phyloP scores from a whole-genome alignment of 2,797 vertebrate species.

The Oreortyx pictus region DNA sequence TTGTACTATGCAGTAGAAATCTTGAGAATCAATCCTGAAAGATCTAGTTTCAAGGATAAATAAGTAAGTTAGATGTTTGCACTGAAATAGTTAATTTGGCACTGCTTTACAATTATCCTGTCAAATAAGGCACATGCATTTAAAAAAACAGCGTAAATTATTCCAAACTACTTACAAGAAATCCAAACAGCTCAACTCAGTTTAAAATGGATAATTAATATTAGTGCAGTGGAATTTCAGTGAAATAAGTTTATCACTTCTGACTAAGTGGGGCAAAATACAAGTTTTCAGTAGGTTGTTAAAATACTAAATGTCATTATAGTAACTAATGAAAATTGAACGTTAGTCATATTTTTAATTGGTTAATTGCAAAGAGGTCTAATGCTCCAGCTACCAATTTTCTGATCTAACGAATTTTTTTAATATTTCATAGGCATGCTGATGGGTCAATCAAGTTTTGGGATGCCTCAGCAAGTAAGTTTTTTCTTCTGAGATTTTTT shows the following conservation, averaged over 20 bases:
- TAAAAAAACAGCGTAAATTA: neutral
- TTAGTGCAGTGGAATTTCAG: neutral
- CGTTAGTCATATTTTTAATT: neutral
- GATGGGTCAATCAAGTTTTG: constrained; percentile 99
- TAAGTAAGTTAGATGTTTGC: neutral
- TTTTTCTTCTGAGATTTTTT: constrained; percentile 10
- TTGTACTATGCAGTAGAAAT: neutral
- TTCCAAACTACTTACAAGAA: neutral
- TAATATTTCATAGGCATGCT: constrained; percentile 87
- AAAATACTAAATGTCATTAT: neutral
- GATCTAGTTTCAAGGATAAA: neutral
- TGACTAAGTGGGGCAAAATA: neutral
- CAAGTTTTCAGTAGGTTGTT: rapidly evolving
- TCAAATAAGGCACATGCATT: neutral
- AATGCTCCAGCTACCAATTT: constrained; percentile 9
- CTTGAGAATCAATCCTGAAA: neutral
- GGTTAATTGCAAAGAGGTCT: neutral
- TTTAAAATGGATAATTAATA: neutral
- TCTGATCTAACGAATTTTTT: neutral
- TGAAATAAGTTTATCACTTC: neutral
- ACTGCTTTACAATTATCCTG: neutral
- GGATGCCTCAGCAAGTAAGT: constrained; percentile 99
- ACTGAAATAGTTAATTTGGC: neutral
- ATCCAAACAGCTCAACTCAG: neutral
- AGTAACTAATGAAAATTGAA: neutral